Percentiles rank a stretch among this genome's conserved stretches.
Evolutionary conservation across 2,888 invertebrate genomes (phyloP).

Genomic region (Acrobasis consociella): DNA sequence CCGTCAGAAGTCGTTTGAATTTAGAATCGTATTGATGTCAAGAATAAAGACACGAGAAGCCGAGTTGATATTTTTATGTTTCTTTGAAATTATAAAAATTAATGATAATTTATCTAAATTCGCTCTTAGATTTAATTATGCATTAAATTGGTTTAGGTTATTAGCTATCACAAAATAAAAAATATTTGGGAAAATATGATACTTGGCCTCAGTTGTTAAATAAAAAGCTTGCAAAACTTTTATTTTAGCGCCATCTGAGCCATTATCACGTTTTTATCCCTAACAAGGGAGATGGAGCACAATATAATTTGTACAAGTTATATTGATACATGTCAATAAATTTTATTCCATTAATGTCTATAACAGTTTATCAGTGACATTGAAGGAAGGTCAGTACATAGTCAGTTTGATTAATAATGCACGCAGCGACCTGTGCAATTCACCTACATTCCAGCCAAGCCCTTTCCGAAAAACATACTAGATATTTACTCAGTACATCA

Average conservation of each 20-base stretch:
- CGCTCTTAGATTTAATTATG: too few species aligned
- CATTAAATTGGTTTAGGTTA: too few species aligned
- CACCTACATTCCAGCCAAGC: not conserved
- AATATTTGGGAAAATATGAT: too few species aligned
- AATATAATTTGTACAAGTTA: not conserved
- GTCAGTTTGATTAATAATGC: not conserved
- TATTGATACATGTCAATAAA: not conserved
- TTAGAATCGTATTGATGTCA: constrained; percentile 22
- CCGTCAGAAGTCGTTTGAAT: constrained; percentile 19
- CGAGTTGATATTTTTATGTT: too few species aligned
- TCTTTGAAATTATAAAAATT: too few species aligned
- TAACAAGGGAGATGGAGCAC: too few species aligned
- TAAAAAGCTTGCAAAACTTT: too few species aligned
- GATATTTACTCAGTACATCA: not conserved
- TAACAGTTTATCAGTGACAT: constrained; percentile 1
- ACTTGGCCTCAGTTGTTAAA: too few species aligned
- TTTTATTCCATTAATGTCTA: not conserved
- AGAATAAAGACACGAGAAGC: not conserved
- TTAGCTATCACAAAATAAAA: too few species aligned
- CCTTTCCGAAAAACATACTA: not conserved
- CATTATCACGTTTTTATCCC: too few species aligned
- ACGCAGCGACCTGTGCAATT: not conserved
- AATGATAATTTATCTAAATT: too few species aligned
- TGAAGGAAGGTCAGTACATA: not conserved
- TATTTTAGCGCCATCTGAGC: too few species aligned